Conservation (phyloP, 2,888 invertebrate species). For the Leuctra nigra region DNA sequence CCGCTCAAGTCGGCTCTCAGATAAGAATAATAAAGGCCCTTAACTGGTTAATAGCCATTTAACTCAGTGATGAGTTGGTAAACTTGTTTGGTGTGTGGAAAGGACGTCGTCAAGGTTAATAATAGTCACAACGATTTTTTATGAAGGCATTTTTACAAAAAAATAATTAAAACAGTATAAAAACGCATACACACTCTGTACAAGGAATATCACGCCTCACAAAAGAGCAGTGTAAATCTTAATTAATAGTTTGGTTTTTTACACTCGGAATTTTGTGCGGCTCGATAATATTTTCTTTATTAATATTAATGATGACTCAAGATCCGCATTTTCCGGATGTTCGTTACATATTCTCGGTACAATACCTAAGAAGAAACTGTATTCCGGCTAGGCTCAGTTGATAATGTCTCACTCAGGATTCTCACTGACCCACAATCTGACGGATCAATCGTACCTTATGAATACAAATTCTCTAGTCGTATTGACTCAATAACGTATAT, state of each 20-base stretch:
- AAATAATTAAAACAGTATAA: not conserved
- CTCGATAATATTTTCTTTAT: not conserved
- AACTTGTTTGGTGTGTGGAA: no score
- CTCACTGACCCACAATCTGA: constrained; percentile 1
- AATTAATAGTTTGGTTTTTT: not conserved
- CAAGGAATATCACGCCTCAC: constrained; percentile 4
- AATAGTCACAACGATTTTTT: not conserved
- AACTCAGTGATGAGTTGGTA: no score
- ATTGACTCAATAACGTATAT: no score
- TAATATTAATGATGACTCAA: no score
- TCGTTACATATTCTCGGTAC: not conserved
- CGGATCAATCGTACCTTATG: constrained; percentile 1
- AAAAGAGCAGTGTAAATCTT: not conserved
- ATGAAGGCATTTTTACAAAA: constrained; percentile 7
- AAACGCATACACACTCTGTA: constrained; percentile 7
- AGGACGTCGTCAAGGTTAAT: no score
- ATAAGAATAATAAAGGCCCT: no score
- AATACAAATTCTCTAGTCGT: constrained; percentile 2
- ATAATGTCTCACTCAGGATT: not conserved
- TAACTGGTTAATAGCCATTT: no score
- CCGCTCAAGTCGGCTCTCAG: no score
- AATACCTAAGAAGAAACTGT: no score
- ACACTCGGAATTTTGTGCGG: not conserved
- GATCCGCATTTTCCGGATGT: constrained; percentile 10
- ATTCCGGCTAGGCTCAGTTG: no score